Evolutionary conservation across 2,113 vertebrate species (phyloP), one percentile per base, ranked within the genome.

Genomic region (Myotis yumanensis): DNA sequence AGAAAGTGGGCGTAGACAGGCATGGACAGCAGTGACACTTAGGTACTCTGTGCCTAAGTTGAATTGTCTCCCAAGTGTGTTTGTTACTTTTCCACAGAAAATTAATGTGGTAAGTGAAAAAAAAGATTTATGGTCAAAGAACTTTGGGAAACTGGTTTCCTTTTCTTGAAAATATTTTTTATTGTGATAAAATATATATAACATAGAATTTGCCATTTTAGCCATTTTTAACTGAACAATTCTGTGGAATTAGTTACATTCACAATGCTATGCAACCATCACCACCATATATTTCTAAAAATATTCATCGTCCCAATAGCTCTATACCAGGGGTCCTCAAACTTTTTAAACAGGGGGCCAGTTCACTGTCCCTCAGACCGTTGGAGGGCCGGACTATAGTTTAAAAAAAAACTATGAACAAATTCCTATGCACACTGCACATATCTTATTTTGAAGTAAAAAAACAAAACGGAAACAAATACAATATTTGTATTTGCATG

Each of bases 21-120:
- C 17, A 9, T 25, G 37, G 23, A 28, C 1, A 5, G 11, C 52
- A 30, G 51, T 12, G 52, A 59, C 15, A 18, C 54, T 72, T 71
- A 1, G 2, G 30, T 5, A 3, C 18, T 35, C 11, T 32, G 68
- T 37, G 7, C 54, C 35, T 32, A 1, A 1, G 18, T 1, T 4
- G 12, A 32, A 4, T 64, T 66, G 35, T 73, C 76, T 59, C 73
- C 18, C 17, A 11, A 12, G 64, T 8, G 16, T n/a, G 59, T 18
- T 37, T 35, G 43, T 16, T 64, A 32, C 71, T 79, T 84, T 84
- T 16, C 52, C 9, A n/a, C 40, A 57, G 66, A 59, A 90, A 57
- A 51, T 54, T 15, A 85, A n/a, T 40, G 32, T n/a, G 7, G 54
- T 80, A 16, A 73, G 46, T 32, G 46, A 62, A 85, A 10, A 37